Percentiles rank a stretch among this genome's conserved stretches.
These are phyloP conservation scores for Drosophila neotestacea DNA, from an alignment of 2,888 invertebrate species.

Conservation along the genomic window DNA sequence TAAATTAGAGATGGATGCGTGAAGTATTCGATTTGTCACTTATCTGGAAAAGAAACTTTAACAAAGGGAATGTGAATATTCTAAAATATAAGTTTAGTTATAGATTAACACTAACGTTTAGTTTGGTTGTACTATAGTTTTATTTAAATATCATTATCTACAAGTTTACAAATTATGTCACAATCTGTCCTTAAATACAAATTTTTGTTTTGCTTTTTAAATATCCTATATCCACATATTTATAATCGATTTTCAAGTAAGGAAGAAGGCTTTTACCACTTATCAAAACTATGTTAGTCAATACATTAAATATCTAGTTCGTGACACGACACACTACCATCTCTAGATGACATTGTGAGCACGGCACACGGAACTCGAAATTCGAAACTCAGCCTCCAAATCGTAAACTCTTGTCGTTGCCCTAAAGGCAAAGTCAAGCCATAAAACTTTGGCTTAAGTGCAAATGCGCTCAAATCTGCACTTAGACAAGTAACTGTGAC, in stretches of 20 bases:
- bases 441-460: constrained; percentile 77
- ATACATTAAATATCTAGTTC: background rate
- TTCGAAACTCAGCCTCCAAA: constrained; percentile 28
- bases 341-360: constrained; percentile 8
- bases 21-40: background rate
- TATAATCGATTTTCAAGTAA: no score
- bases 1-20: constrained; percentile 35
- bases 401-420: constrained; percentile 15
- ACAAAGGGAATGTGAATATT: no score
- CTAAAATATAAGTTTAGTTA: no score
- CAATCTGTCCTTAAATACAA: no score
- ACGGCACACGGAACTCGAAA: background rate
- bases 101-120: no score
- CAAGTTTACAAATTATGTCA: no score
- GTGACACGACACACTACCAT: constrained; percentile 33
- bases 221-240: no score
- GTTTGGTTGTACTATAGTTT: no score
- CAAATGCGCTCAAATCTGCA: constrained; percentile 81
- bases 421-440: constrained; percentile 62
- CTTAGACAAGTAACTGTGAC: constrained; percentile 59
- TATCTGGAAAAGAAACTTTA: no score
- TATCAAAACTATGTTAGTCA: background rate
- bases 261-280: no score
- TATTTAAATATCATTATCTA: no score
- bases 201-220: no score